Evolutionary conservation across 2,113 vertebrate genomes (phyloP), one percentile per base, ranked within the genome.

Genomic region (Elephantulus edwardii): DNA sequence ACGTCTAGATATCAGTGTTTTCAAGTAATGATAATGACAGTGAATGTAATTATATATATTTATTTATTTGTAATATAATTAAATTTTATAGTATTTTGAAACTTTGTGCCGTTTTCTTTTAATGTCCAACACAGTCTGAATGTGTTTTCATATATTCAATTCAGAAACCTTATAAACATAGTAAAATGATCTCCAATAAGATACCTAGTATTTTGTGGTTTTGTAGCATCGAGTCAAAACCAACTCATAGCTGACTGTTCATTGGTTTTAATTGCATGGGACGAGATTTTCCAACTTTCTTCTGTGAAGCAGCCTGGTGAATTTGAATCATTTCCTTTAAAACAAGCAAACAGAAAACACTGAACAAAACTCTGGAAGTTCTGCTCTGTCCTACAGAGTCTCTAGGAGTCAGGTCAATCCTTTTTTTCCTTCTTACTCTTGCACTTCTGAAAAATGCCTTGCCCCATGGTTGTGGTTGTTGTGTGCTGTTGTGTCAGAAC

Each of bases 31-130:
- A 88, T 93, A 85, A 82, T 88, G 74, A 75, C 93, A 72, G 40
- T 92, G 95, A 93, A 77, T 84, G 92, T 95, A 89, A 88, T 96
- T 97, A 91, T 75, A 91, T 89, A 82, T 16, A 46, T 91, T 60
- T 97, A 97, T 97, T 97, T 98, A 97, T 96, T 96, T 96, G 82
- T 93, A 95, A 89, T 96, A 93, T 70, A 48, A 81, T 1, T 90
- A 93, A 93, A 84, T 85, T 91, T 93, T 93, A 72, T 95, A 86
- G 64, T 87, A 92, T 96, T 97, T 81, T 94, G 40, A 84, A 93
- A 95, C 44, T 83, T 86, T 86, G 91, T 62, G 89, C 72, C 64
- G 76, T n/a, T 95, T 95, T 86, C 64, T 62, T 92, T 93, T 71
- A 93, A 71, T 75, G 79, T 88, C 95, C 95, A 95, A 46, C 10